Evolutionary conservation across 2,797 vertebrate genomes (phyloP).

Genomic region (Microchirus variegatus): DNA sequence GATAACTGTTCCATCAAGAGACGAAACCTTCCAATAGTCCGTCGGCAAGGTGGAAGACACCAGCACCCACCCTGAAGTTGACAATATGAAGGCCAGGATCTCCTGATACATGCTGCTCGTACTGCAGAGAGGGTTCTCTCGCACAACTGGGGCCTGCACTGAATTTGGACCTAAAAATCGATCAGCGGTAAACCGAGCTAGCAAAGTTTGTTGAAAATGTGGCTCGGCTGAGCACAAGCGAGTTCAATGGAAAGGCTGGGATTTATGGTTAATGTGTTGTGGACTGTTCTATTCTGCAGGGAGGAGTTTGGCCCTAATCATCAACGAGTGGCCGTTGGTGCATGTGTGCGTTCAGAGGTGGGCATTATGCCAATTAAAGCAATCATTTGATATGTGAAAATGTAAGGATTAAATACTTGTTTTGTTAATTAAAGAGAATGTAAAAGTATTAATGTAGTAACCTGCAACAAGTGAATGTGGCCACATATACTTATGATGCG

Average conservation of each 20-base stretch:
- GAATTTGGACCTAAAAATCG: slow-evolving; percentile 21
- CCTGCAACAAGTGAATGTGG: too few species aligned
- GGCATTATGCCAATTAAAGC: slow-evolving; percentile 15
- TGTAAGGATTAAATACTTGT: too few species aligned
- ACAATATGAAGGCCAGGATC: slow-evolving; percentile 88
- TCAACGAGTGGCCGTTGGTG: slow-evolving; percentile 62
- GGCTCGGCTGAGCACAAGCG: slow-evolving; percentile 21
- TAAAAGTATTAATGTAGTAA: too few species aligned
- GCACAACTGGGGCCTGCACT: slow-evolving; percentile 7
- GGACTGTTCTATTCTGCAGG: slow-evolving; percentile 71
- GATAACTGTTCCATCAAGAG: slow-evolving; percentile 93
- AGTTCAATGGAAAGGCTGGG: slow-evolving; percentile 54
- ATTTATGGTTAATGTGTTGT: slow-evolving; percentile 76
- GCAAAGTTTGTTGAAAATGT: slow-evolving; percentile 29
- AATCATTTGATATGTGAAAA: slow-evolving; percentile 34
- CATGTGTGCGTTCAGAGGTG: slow-evolving; percentile 17
- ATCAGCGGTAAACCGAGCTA: slow-evolving; percentile 18
- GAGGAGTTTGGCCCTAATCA: slow-evolving; percentile 71
- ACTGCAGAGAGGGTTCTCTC: slow-evolving; percentile 23
- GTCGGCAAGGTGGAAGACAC: slow-evolving; percentile 92
- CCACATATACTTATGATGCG: too few species aligned
- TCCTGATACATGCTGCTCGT: slow-evolving; percentile 86
- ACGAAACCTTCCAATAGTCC: slow-evolving; percentile 96
- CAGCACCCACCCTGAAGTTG: slow-evolving; percentile 91
- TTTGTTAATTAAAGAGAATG: too few species aligned